Conservation (phyloP, 2,888 invertebrate species). For the Synergus gifuensis region DNA sequence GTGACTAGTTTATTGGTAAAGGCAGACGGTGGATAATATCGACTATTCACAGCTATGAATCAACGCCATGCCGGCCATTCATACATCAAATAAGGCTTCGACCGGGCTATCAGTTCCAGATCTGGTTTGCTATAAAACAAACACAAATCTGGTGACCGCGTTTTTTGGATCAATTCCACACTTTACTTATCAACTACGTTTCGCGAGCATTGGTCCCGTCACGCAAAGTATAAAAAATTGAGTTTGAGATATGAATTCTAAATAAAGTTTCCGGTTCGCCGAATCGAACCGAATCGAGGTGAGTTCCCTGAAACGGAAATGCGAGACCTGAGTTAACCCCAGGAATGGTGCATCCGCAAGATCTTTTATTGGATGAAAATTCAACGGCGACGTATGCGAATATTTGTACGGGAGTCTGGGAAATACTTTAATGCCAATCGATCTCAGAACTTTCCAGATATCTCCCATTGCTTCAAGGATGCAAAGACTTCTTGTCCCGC, state of each 20-base stretch:
- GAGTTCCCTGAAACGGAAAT: background rate
- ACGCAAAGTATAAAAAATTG: background rate
- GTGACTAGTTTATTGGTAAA: background rate
- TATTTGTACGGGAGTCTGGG: background rate
- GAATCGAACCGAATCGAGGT: background rate
- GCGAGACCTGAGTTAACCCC: background rate
- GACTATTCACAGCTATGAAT: background rate
- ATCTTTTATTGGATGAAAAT: background rate
- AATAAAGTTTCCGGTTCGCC: background rate
- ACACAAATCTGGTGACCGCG: background rate
- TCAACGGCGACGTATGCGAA: background rate
- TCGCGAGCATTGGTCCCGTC: background rate
- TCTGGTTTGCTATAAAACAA: background rate
- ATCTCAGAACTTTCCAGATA: background rate
- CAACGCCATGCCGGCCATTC: background rate
- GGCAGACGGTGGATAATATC: background rate
- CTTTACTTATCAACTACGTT: conserved; percentile 7
- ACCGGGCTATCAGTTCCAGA: background rate
- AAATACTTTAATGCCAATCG: too few relatives aligned
- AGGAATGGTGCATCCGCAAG: background rate
- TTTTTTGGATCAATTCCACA: conserved; percentile 1
- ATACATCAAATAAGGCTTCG: background rate
- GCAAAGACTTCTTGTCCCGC: background rate
- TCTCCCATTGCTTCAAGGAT: background rate
- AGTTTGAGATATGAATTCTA: background rate